Evolutionary conservation across 1,140 invertebrate species (phyloP).

Genomic region (Oryctes rhinoceros): DNA sequence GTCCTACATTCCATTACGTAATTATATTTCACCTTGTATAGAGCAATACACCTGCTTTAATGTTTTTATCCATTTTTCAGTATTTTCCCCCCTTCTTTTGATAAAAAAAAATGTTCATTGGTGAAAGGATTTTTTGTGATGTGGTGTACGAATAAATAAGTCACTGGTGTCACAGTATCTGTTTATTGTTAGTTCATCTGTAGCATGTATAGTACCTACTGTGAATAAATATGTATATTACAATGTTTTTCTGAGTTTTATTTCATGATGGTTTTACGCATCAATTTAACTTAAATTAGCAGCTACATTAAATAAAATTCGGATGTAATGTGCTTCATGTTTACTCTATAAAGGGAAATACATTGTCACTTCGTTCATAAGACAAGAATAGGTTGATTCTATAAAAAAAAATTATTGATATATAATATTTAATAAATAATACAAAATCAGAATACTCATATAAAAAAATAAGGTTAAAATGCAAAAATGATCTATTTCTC

Average conservation of each 20-base stretch:
- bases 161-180: constrained; percentile 12
- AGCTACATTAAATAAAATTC: too few species aligned
- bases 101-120: constrained; percentile 42
- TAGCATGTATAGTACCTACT: constrained; percentile 27
- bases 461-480: background rate
- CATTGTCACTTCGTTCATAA: too few species aligned
- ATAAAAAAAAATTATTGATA: background rate
- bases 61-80: constrained; percentile 7
- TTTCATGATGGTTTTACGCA: background rate
- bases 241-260: constrained; percentile 14
- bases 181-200: constrained; percentile 25
- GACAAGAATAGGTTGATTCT: background rate
- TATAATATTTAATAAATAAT: background rate
- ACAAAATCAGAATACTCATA: background rate
- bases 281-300: too few species aligned
- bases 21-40: background rate
- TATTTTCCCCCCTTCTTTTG: constrained; percentile 38
- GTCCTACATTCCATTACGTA: constrained; percentile 26
- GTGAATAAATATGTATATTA: constrained; percentile 31
- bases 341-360: too few species aligned
- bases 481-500: background rate
- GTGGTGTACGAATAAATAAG: background rate
- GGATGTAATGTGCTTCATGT: too few species aligned
- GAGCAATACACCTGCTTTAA: constrained; percentile 24
- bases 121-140: constrained; percentile 31